A percentile compares a stretch with the other conserved stretches of the same genome.
phyloP scores from a whole-genome alignment of 2,113 vertebrate genomes.

The Candoia aspera region DNA sequence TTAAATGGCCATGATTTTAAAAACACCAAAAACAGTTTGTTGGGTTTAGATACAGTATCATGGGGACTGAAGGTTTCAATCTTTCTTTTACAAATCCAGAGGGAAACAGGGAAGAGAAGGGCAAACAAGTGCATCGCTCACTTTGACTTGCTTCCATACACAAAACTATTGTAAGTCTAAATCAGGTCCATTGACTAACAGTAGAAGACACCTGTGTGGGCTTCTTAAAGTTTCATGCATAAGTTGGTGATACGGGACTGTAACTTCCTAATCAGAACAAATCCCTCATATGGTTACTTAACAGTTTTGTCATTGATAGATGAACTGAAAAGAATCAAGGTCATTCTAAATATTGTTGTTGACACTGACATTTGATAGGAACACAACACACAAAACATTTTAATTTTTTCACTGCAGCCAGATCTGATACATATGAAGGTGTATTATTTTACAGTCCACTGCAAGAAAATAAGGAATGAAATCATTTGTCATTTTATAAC shows the following conservation, averaged over 20 bases:
- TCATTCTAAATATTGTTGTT: conserved; percentile 41
- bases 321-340: conserved; percentile 45
- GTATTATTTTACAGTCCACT: conserved; percentile 50
- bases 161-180: neutral
- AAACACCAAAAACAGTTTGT: neutral
- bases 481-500: conserved; percentile 48
- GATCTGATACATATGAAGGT: conserved; percentile 50
- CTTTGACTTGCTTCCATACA: neutral
- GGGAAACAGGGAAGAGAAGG: neutral
- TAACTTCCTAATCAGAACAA: neutral
- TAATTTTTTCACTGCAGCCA: conserved; percentile 49
- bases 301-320: conserved; percentile 35
- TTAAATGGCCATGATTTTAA: neutral
- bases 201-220: neutral
- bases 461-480: conserved; percentile 56
- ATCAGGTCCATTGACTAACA: neutral
- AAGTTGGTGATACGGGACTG: neutral
- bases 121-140: neutral
- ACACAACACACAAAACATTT: conserved; percentile 36
- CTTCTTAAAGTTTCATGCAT: neutral
- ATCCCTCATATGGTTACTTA: conserved; percentile 41
- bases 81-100: neutral
- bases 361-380: conserved; percentile 35
- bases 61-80: neutral
- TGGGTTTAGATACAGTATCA: neutral